A percentile compares a stretch with the other conserved stretches of the same genome.
These are phyloP conservation scores for Venustoraphidia nigricollis DNA, from an alignment of 2,888 invertebrate genomes.

Conservation along the genomic window DNA sequence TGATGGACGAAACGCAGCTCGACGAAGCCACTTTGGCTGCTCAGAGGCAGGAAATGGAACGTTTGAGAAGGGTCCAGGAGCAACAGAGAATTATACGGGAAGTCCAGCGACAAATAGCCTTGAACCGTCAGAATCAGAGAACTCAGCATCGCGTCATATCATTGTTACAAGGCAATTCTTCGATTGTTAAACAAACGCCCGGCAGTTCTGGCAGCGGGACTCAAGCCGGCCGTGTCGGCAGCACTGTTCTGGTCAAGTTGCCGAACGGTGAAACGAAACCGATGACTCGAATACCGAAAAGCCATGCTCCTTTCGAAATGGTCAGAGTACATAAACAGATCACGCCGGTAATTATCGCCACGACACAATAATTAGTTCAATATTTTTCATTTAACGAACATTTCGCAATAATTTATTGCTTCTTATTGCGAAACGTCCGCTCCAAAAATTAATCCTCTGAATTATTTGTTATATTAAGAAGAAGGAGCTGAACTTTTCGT, in stretches of 20 bases:
- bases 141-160: slow-evolving; percentile 57
- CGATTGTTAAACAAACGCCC: slow-evolving; percentile 29
- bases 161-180: slow-evolving; percentile 52
- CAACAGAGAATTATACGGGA: slow-evolving; percentile 71
- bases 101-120: slow-evolving; percentile 63
- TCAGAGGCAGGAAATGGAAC: slow-evolving; percentile 83
- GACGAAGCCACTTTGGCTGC: slow-evolving; percentile 86
- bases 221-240: slow-evolving; percentile 15
- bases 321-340: slow-evolving; percentile 21
- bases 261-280: slow-evolving; percentile 30
- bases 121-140: slow-evolving; percentile 51
- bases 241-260: slow-evolving; percentile 27
- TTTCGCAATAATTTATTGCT: too few species aligned
- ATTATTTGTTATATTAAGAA: too few species aligned
- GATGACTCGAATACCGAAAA: slow-evolving; percentile 25
- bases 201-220: slow-evolving; percentile 8
- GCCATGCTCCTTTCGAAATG: slow-evolving; percentile 23
- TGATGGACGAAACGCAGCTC: slow-evolving; percentile 83
- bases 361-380: too few species aligned
- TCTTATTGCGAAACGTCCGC: too few species aligned
- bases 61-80: slow-evolving; percentile 68
- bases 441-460: too few species aligned
- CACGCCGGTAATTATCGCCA: too few species aligned
- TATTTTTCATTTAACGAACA: too few species aligned
- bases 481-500: too few species aligned